phyloP scores from a whole-genome alignment of 2,888 invertebrate species.

The Lymantria monacha region DNA sequence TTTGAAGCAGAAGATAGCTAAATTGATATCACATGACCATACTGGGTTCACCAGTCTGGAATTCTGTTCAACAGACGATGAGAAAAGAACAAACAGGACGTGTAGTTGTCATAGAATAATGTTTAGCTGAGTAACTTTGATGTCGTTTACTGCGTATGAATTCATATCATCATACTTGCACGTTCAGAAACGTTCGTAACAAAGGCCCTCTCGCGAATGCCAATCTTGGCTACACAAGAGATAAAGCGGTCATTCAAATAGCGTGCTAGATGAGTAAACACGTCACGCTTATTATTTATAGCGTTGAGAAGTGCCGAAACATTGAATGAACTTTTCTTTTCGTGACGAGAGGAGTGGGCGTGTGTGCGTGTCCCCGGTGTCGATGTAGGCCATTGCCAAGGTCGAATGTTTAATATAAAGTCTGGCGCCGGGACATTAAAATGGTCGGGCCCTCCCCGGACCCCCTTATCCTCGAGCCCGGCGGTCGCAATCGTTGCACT shows the following conservation, averaged over 20 bases:
- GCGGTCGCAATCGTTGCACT: slow-evolving; percentile 81
- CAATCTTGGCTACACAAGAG: slow-evolving; percentile 48
- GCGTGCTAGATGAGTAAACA: slow-evolving; percentile 58
- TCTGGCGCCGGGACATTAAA: slow-evolving; percentile 81
- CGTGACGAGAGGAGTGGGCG: slow-evolving; percentile 72
- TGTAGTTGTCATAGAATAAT: no score
- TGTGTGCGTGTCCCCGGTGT: slow-evolving; percentile 78
- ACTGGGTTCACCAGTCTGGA: no score
- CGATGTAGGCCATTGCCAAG: slow-evolving; percentile 82
- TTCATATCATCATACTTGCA: no score
- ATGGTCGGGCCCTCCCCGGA: slow-evolving; percentile 79
- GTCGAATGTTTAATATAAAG: slow-evolving; percentile 83
- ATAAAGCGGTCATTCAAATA: slow-evolving; percentile 55
- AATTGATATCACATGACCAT: no score
- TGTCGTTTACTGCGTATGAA: no score
- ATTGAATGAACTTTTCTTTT: slow-evolving; percentile 78
- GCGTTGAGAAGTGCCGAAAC: slow-evolving; percentile 67
- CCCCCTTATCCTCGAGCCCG: slow-evolving; percentile 65
- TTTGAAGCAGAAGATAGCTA: no score
- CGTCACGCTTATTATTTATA: slow-evolving; percentile 74
- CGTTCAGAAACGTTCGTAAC: slow-evolving; percentile 25
- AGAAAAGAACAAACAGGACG: no score
- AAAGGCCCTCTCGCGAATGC: slow-evolving; percentile 44
- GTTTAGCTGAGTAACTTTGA: no score
- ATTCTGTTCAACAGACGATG: no score